phyloP scores from a whole-genome alignment of 2,797 vertebrate genomes.

The Coccyzus lansbergi region DNA sequence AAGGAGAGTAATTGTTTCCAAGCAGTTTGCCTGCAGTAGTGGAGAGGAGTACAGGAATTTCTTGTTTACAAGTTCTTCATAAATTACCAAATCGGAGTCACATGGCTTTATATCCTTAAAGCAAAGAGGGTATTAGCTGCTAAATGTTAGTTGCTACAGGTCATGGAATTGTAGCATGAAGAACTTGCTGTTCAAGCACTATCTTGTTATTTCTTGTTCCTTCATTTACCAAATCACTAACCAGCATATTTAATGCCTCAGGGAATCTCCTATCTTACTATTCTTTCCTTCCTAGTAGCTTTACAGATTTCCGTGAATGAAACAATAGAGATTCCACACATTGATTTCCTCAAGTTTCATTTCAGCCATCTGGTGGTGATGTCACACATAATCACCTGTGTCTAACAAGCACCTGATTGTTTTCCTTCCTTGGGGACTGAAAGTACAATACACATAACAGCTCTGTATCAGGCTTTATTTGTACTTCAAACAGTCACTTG shows the following conservation, averaged over 20 bases:
- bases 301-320: slow-evolving; percentile 7
- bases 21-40: background rate
- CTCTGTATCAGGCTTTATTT: background rate
- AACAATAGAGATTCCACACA: slow-evolving; percentile 35
- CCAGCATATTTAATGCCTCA: background rate
- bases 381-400: slow-evolving; percentile 27
- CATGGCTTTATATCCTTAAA: background rate
- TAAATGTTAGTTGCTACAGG: slow-evolving; percentile 40
- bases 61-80: background rate
- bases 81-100: background rate
- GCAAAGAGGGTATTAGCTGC: background rate
- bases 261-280: background rate
- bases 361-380: slow-evolving; percentile 41
- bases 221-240: slow-evolving; percentile 16
- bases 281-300: slow-evolving; percentile 20
- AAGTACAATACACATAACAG: background rate
- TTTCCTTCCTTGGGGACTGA: background rate
- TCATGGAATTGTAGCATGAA: background rate
- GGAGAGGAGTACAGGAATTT: slow-evolving; percentile 4
- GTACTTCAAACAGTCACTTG: background rate
- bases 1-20: background rate
- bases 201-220: slow-evolving; percentile 28
- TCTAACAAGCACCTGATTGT: slow-evolving; percentile 3
- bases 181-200: background rate
- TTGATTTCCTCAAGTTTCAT: slow-evolving; percentile 25